Conservation (phyloP, 2,888 invertebrate genomes). For the Ptycholaimellus sp. region DNA sequence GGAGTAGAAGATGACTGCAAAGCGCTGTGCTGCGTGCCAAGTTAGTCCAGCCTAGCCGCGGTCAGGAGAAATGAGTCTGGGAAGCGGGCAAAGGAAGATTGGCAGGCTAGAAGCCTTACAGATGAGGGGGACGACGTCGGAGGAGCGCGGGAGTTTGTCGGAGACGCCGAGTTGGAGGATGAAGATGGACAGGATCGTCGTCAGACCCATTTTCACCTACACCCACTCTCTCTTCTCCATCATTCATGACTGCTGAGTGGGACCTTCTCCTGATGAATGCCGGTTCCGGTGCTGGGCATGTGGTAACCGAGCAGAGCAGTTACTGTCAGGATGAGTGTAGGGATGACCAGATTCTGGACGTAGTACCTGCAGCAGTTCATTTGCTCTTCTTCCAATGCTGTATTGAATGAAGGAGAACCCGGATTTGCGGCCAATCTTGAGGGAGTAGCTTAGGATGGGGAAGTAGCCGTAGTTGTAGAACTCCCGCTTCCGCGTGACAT, state of each 20-base stretch:
- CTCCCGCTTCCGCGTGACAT: conserved; percentile 16
- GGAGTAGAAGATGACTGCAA: conserved; percentile 5
- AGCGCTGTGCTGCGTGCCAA: too few species aligned
- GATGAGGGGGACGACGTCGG: conserved; percentile 6
- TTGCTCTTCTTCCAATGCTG: too few species aligned
- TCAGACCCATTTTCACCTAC: conserved; percentile 6
- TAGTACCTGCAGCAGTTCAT: conserved; percentile 4
- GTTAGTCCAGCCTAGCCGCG: too few species aligned
- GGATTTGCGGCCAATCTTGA: conserved; percentile 4
- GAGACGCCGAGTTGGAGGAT: conserved; percentile 6
- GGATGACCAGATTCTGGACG: conserved; percentile 4
- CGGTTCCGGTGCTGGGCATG: conserved; percentile 5
- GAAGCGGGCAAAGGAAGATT: not conserved
- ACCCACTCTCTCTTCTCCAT: not conserved
- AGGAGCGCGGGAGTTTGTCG: conserved; percentile 7
- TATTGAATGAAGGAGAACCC: conserved; percentile 5
- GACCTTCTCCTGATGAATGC: conserved; percentile 5
- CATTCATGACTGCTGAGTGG: not conserved
- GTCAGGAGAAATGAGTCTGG: too few species aligned
- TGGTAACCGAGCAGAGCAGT: conserved; percentile 7
- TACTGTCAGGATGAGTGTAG: conserved; percentile 4
- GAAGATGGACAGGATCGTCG: conserved; percentile 6
- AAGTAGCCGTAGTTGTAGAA: conserved; percentile 7
- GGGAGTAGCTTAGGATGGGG: conserved; percentile 4
- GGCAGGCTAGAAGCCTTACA: not conserved